Evolutionary conservation across 2,888 invertebrate genomes (phyloP).

Genomic region (Pediacus dermestoides): DNA sequence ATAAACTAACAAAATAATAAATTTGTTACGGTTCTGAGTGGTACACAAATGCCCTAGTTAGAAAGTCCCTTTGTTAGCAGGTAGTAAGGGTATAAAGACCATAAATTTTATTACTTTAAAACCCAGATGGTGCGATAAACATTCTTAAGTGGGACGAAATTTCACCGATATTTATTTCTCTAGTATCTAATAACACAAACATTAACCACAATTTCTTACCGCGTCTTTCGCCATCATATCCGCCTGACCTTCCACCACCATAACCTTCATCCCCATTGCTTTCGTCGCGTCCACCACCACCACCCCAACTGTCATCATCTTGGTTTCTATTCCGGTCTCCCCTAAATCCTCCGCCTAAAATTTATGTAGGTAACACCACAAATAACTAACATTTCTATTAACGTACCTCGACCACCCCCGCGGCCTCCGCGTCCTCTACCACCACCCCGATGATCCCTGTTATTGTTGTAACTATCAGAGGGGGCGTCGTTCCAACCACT

Average conservation of each 20-base stretch:
- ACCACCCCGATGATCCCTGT: conserved; percentile 46
- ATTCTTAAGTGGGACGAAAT: too few relatives aligned
- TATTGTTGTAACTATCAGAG: conserved; percentile 15
- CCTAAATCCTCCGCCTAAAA: conserved; percentile 16
- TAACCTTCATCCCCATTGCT: conserved; percentile 5
- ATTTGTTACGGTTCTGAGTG: too few relatives aligned
- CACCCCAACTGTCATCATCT: conserved; percentile 1
- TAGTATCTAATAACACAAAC: too few relatives aligned
- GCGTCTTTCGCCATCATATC: conserved; percentile 26
- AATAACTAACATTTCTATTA: conserved; percentile 6
- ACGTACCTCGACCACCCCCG: conserved; percentile 38
- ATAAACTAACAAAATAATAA: too few relatives aligned
- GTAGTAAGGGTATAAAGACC: too few relatives aligned
- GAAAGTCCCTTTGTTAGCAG: too few relatives aligned
- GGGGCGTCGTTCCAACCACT: conserved; percentile 18
- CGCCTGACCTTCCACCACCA: conserved; percentile 10
- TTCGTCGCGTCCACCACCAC: conserved; percentile 1
- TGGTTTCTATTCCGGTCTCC: conserved; percentile 12
- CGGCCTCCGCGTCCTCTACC: conserved; percentile 49
- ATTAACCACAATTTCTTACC: too few relatives aligned
- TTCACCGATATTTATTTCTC: too few relatives aligned
- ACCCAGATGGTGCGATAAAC: too few relatives aligned
- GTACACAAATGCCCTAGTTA: too few relatives aligned
- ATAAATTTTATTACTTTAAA: too few relatives aligned
- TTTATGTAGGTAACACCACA: conserved; percentile 7